Evolutionary conservation across 2,113 vertebrate genomes (phyloP), one percentile per base, ranked within the genome.

Genomic region (Grallaria varia): DNA sequence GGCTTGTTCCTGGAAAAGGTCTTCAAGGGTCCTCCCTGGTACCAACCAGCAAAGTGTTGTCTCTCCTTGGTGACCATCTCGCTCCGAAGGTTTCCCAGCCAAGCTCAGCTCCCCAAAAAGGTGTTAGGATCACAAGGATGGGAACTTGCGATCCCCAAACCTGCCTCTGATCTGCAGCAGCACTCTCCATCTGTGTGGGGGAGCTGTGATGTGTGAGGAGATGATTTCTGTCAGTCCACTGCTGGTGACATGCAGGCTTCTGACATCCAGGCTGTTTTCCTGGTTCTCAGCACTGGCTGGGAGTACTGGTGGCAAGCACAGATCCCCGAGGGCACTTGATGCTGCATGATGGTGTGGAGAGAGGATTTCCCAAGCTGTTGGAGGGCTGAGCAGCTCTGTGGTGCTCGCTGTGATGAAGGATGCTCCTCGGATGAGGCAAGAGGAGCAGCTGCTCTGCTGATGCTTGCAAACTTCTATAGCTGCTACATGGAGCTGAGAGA

Each of bases 361-460:
- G 93, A 90, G 72, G 83, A 69, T 96, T 93, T 55, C 79, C 92
- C 83, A 74, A 62, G 94, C 90, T 94, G 72, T 27, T 42, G 42
- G 55, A 80, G 63, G 64, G 77, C 64, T 91, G 81, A 89, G 90
- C 59, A 50, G 59, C 85, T 74, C 49, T 27, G 50, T 86, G 82
- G 14, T 39, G 79, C n/a, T 10, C 0, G 0, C 63, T 62, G 72
- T 42, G 56, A 35, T 35, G 87, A 59, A 52, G 59, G 55, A 69
- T 58, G 87, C 89, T 76, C 0, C 89, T 76, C 0, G 6, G 42
- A 19, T 44, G 85, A 92, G 71, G 72, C 60, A 59, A 64, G 72
- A 17, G 9, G 47, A 37, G 66, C 4, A 8, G 37, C 83, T 60
- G 74, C 40, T 60, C 79, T 84, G 81, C 73, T 67, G 67, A 30